phyloP scores from a whole-genome alignment of 2,797 vertebrate species.

The Labroides dimidiatus region DNA sequence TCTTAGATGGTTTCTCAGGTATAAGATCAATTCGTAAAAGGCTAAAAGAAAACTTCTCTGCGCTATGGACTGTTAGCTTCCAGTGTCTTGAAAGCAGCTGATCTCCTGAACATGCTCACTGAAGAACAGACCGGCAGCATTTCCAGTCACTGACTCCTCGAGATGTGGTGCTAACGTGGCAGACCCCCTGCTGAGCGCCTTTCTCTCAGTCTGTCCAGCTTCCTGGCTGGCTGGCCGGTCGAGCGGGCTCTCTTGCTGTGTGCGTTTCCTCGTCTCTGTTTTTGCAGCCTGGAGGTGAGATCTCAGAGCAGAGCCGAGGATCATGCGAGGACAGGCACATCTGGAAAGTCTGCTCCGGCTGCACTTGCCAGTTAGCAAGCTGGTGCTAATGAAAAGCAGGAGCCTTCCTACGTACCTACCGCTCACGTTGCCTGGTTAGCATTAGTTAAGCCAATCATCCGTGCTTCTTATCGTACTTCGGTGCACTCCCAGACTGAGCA shows the following conservation, averaged over 20 bases:
- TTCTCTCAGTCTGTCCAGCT: constrained; percentile 62
- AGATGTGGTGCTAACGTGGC: constrained; percentile 63
- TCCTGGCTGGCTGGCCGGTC: constrained; percentile 53
- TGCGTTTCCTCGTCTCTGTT: constrained; percentile 61
- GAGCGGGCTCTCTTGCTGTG: constrained; percentile 49
- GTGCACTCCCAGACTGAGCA: constrained; percentile 18
- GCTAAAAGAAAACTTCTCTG: no score
- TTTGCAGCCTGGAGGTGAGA: constrained; percentile 68
- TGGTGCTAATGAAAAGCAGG: constrained; percentile 68
- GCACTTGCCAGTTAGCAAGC: constrained; percentile 45
- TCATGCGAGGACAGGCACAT: constrained; percentile 56
- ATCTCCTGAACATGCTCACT: neutral
- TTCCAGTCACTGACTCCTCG: constrained; percentile 40
- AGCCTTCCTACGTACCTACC: constrained; percentile 36
- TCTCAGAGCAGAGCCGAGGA: constrained; percentile 57
- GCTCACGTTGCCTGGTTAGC: constrained; percentile 45
- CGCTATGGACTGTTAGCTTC: no score
- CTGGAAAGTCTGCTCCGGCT: constrained; percentile 49
- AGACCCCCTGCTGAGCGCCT: constrained; percentile 51
- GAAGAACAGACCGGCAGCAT: constrained; percentile 23
- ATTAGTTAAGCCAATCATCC: constrained; percentile 44
- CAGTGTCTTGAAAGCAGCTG: no score
- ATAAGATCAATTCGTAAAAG: constrained; percentile 2
- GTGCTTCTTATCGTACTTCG: constrained; percentile 12
- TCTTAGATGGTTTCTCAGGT: no score